Conservation (phyloP, 1,140 invertebrate species). For the Drosophila pectinifera region DNA sequence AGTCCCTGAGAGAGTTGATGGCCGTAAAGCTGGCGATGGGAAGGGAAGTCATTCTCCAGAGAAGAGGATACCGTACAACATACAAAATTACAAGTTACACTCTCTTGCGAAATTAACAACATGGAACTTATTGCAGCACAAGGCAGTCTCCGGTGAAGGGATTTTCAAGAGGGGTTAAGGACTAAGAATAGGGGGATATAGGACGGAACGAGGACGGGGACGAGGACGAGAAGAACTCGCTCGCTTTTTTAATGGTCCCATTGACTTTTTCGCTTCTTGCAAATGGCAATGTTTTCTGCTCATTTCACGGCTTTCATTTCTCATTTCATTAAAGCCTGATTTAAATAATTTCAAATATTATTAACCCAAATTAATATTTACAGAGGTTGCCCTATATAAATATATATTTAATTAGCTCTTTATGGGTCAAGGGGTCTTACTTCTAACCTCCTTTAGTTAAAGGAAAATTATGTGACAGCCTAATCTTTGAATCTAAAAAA, state of each 20-base stretch:
- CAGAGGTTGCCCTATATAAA: not conserved
- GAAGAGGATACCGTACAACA: slow-evolving; percentile 53
- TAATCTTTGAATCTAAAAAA: not conserved
- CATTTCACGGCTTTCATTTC: slow-evolving; percentile 21
- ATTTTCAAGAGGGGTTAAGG: not conserved
- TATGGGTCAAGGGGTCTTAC: too few relatives aligned
- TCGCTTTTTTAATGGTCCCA: slow-evolving; percentile 42
- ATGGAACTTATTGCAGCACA: slow-evolving; percentile 77
- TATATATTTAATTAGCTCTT: too few relatives aligned
- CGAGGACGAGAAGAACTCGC: not conserved
- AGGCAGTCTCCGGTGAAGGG: slow-evolving; percentile 1
- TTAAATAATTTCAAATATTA: slow-evolving; percentile 22
- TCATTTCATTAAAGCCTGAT: slow-evolving; percentile 4
- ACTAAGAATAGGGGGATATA: slow-evolving; percentile 4
- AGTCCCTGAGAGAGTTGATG: slow-evolving; percentile 59
- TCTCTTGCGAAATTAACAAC: slow-evolving; percentile 83
- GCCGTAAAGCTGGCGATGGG: slow-evolving; percentile 46
- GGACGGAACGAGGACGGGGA: not conserved
- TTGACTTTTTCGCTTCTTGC: slow-evolving; percentile 64
- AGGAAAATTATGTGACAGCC: not conserved
- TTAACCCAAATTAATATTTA: not conserved
- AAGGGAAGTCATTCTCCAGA: slow-evolving; percentile 19
- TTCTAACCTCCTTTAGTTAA: not conserved
- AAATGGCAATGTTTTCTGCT: slow-evolving; percentile 50
- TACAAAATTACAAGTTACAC: slow-evolving; percentile 82